Evolutionary conservation across 2,888 invertebrate genomes (phyloP).

Genomic region (Poecilobothrus nobilitatus): DNA sequence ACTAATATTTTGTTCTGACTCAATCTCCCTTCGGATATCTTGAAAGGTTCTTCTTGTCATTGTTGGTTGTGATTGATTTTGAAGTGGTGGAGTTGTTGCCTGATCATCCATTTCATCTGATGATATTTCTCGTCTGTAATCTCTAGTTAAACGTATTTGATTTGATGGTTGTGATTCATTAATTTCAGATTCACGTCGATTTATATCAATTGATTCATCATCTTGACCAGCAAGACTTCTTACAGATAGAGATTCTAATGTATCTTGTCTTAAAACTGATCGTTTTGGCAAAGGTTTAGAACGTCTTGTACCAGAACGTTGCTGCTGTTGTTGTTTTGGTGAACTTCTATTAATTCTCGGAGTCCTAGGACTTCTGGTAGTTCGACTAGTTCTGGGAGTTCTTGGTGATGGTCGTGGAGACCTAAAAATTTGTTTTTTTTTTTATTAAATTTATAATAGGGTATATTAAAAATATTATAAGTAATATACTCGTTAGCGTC

Average conservation of each 20-base stretch:
- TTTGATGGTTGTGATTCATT: slow-evolving; percentile 3
- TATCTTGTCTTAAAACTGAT: neutral
- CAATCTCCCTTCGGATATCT: neutral
- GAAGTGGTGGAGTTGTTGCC: slow-evolving; percentile 25
- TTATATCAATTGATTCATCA: neutral
- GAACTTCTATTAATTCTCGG: neutral
- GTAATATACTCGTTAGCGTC: neutral
- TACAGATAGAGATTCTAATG: neutral
- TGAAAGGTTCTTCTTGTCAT: neutral
- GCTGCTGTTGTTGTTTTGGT: neutral
- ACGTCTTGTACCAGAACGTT: neutral
- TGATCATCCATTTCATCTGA: slow-evolving; percentile 30
- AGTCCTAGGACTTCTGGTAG: neutral
- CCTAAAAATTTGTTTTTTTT: neutral
- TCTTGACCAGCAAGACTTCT: neutral
- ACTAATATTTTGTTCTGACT: neutral
- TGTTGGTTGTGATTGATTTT: slow-evolving; percentile 18
- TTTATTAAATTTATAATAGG: too few species aligned
- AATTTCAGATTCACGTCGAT: neutral
- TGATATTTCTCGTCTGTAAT: slow-evolving; percentile 8
- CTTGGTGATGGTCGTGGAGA: neutral
- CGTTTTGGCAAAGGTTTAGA: neutral
- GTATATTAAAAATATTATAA: too few species aligned
- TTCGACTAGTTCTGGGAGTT: neutral
- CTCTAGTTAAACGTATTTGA: slow-evolving; percentile 26